Conservation (phyloP, 2,797 vertebrate species). For the Myotis myotis region DNA sequence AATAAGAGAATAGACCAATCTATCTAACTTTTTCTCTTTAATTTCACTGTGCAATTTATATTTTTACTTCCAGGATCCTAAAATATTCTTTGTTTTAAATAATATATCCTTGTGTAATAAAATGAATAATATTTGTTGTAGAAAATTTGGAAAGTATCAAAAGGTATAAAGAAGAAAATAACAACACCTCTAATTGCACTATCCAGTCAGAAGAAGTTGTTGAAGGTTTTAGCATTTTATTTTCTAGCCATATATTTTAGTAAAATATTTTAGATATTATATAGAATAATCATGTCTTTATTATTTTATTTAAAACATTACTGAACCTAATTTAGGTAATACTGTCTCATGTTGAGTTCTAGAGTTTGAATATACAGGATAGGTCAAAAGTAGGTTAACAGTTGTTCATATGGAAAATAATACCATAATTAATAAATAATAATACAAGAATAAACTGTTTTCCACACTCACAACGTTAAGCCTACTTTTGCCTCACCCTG, state of each 20-base stretch:
- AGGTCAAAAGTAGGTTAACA: neutral
- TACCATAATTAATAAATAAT: neutral
- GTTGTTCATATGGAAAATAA: neutral
- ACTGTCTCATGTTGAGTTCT: neutral
- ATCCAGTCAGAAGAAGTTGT: neutral
- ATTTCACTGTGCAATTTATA: constrained; percentile 13
- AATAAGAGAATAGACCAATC: neutral
- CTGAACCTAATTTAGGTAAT: neutral
- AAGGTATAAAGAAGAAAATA: neutral
- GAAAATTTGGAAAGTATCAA: neutral
- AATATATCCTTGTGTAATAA: neutral
- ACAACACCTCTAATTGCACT: neutral
- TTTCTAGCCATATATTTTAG: neutral
- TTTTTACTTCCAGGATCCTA: neutral
- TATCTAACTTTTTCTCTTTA: neutral
- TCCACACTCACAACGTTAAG: neutral
- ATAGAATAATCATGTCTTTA: neutral
- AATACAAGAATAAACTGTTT: neutral
- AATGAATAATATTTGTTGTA: neutral
- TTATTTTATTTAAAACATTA: neutral
- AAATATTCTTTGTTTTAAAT: neutral
- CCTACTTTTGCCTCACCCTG: neutral
- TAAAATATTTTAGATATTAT: neutral
- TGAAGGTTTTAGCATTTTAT: neutral
- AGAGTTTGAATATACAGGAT: neutral